A percentile compares a stretch with the other conserved stretches of the same genome.
These are phyloP conservation scores for Thaumatotibia leucotreta DNA, from an alignment of 1,140 invertebrate species.

Conservation along the genomic window DNA sequence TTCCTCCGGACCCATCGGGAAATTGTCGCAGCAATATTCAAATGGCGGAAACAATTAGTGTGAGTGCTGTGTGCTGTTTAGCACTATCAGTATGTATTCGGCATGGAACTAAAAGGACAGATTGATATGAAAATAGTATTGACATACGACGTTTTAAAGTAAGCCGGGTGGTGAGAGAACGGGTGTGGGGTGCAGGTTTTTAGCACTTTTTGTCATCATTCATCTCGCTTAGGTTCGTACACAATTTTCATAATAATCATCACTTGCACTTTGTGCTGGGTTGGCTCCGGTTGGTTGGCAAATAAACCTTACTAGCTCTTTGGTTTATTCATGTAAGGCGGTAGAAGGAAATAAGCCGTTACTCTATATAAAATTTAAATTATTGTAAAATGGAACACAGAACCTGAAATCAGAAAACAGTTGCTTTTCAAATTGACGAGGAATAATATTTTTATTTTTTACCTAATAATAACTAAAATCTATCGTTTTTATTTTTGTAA, in stretches of 20 bases:
- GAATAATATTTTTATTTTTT: too few species aligned
- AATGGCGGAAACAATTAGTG: slow-evolving; percentile 77
- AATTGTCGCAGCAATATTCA: slow-evolving; percentile 76
- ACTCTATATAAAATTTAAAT: too few species aligned
- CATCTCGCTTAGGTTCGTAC: background rate
- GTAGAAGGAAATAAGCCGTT: too few species aligned
- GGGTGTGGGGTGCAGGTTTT: background rate
- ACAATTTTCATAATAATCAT: background rate
- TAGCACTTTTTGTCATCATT: background rate
- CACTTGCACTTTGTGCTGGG: background rate
- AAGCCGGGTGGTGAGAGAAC: background rate
- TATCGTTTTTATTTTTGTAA: too few species aligned
- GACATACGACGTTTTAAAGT: background rate
- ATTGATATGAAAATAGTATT: background rate
- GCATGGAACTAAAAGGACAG: slow-evolving; percentile 13
- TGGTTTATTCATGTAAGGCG: too few species aligned
- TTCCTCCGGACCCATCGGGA: slow-evolving; percentile 67
- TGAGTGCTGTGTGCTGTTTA: slow-evolving; percentile 68
- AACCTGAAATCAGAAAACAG: too few species aligned
- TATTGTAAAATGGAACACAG: too few species aligned
- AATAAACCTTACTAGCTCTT: too few species aligned
- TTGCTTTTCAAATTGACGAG: too few species aligned
- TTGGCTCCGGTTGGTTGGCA: too few species aligned
- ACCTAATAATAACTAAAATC: too few species aligned
- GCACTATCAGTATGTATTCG: slow-evolving; percentile 12